Conservation (phyloP, 1,140 invertebrate species). For the Zaprionus capensis region DNA sequence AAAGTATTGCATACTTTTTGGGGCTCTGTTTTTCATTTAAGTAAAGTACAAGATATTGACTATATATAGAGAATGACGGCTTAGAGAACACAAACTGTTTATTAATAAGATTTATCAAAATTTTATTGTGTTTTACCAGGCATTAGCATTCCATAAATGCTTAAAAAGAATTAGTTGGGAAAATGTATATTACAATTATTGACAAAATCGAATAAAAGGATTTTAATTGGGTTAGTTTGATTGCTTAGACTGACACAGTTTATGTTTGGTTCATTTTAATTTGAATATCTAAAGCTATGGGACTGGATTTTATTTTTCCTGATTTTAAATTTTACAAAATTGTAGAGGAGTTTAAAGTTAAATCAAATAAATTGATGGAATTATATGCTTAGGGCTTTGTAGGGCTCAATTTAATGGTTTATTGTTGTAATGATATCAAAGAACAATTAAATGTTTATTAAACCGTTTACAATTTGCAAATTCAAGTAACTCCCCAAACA, state of each 20-base stretch:
- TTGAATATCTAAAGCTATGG: neutral
- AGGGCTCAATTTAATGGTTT: neutral
- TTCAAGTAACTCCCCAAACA: neutral
- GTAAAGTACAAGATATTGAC: neutral
- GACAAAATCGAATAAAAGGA: constrained; percentile 4
- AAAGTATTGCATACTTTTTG: constrained; percentile 18
- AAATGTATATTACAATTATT: constrained; percentile 20
- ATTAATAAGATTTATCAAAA: neutral
- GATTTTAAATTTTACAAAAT: neutral
- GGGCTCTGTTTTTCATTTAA: neutral
- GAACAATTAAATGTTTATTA: neutral
- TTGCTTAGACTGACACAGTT: neutral
- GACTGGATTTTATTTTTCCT: neutral
- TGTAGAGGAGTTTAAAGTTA: neutral
- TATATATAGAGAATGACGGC: neutral
- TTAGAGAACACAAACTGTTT: constrained; percentile 14
- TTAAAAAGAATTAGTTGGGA: constrained; percentile 16
- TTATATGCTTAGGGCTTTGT: neutral
- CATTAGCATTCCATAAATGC: constrained; percentile 22
- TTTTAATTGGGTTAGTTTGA: neutral
- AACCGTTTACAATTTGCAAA: neutral
- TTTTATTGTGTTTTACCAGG: neutral
- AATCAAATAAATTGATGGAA: neutral
- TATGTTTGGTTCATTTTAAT: neutral
- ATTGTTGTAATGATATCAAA: neutral